Evolutionary conservation across 2,113 vertebrate genomes (phyloP).

Genomic region (Strix uralensis): DNA sequence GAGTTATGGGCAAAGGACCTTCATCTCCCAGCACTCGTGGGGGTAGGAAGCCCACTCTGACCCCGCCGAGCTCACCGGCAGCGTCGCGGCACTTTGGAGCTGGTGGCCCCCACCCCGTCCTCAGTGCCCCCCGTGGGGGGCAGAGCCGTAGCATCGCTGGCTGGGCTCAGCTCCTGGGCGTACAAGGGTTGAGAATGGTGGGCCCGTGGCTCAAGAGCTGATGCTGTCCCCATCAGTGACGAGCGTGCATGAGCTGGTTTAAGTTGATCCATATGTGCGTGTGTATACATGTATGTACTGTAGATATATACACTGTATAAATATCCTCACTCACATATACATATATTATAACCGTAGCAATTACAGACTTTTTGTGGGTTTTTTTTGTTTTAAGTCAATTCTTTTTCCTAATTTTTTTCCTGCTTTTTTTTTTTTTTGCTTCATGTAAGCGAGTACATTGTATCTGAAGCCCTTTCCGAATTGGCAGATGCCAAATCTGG

Average conservation of each 20-base stretch:
- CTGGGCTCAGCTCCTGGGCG: neutral
- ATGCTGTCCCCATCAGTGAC: neutral
- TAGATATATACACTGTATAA: constrained; percentile 47
- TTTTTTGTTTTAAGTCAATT: neutral
- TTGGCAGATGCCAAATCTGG: constrained; percentile 52
- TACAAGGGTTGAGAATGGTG: neutral
- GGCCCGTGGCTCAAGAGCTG: neutral
- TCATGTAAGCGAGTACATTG: constrained; percentile 25
- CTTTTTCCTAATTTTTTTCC: neutral
- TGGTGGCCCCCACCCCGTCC: neutral
- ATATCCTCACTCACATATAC: constrained; percentile 32
- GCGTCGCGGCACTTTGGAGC: neutral
- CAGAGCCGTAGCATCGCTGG: neutral
- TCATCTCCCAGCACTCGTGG: neutral
- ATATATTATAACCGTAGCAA: neutral
- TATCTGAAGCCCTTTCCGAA: constrained; percentile 19
- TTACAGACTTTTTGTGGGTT: constrained; percentile 9
- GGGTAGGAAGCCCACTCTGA: neutral
- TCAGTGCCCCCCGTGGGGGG: neutral
- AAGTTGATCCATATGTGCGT: neutral
- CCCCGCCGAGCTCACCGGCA: neutral
- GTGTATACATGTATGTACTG: constrained; percentile 5
- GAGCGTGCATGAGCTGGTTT: neutral
- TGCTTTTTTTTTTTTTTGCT: neutral
- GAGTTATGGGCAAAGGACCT: neutral